phyloP scores from a whole-genome alignment of 2,888 invertebrate species.

The Parelbella ahira region DNA sequence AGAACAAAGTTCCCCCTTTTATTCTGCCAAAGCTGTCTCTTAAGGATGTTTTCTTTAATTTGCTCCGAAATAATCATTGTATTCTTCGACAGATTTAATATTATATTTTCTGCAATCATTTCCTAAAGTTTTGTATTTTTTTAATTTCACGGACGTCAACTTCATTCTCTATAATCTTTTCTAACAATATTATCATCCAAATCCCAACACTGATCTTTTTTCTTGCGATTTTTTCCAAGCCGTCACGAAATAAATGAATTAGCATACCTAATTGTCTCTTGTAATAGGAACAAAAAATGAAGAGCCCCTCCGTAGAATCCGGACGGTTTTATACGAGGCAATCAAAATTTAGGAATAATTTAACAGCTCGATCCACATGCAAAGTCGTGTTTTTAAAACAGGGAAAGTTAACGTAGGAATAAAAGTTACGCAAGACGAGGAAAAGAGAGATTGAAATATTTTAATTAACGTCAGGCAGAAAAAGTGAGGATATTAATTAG shows the following conservation, averaged over 20 bases:
- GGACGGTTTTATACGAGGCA: conserved; percentile 63
- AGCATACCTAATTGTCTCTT: conserved; percentile 73
- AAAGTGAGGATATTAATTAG: conserved; percentile 46
- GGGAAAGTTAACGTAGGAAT: conserved; percentile 50
- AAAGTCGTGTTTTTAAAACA: conserved; percentile 50
- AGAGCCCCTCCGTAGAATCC: conserved; percentile 53
- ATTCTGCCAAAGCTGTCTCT: conserved; percentile 13
- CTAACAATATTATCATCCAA: conserved; percentile 36
- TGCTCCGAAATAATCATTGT: conserved; percentile 4
- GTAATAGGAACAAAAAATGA: conserved; percentile 64
- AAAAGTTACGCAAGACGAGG: conserved; percentile 47
- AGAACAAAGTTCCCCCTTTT: conserved; percentile 23
- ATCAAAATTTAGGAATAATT: conserved; percentile 71
- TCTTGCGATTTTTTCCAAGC: conserved; percentile 53
- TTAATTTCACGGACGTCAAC: conserved; percentile 3
- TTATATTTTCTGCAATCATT: conserved; percentile 1
- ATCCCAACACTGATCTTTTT: conserved; percentile 57
- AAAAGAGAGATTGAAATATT: conserved; percentile 53
- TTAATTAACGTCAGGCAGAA: conserved; percentile 55
- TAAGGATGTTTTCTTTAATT: conserved; percentile 27
- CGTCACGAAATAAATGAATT: conserved; percentile 71
- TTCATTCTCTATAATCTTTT: conserved; percentile 21
- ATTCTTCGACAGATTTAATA: conserved; percentile 1
- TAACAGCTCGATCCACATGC: conserved; percentile 60
- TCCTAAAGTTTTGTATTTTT: conserved; percentile 8